Percentiles rank a stretch among this genome's conserved stretches.
These are phyloP conservation scores for Dicrostonyx torquatus DNA, from an alignment of 2,797 vertebrate species.

Conservation along the genomic window DNA sequence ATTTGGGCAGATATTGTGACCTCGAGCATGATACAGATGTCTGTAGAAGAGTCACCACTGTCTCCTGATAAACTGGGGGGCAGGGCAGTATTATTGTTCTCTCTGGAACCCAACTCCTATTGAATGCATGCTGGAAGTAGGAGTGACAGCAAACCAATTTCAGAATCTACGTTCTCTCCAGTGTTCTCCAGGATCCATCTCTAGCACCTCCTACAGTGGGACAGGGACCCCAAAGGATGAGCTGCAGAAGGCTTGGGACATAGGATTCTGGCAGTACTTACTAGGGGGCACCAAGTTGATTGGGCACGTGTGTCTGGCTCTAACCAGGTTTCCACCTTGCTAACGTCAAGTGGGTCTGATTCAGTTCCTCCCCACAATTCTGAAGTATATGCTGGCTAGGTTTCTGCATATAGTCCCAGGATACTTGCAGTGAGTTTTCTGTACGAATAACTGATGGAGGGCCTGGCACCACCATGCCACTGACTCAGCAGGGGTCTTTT, in stretches of 20 bases:
- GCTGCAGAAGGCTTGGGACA: conserved; percentile 91
- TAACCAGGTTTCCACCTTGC: neutral
- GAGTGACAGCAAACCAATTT: conserved; percentile 78
- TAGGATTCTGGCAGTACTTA: conserved; percentile 91
- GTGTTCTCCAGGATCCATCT: conserved; percentile 64
- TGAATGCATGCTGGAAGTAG: conserved; percentile 81
- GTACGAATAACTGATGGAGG: neutral
- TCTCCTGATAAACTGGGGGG: conserved; percentile 55
- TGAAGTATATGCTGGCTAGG: no score
- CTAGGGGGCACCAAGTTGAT: conserved; percentile 98
- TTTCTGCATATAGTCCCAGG: neutral
- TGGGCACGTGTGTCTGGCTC: conserved; percentile 88
- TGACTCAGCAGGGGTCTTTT: neutral
- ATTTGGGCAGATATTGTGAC: conserved; percentile 70
- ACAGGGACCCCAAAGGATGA: conserved; percentile 92
- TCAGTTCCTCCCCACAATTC: neutral
- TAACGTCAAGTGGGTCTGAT: neutral
- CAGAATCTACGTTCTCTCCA: conserved; percentile 81
- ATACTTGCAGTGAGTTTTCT: neutral
- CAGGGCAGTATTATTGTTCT: conserved; percentile 65
- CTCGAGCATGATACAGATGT: conserved; percentile 66
- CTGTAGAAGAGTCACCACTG: conserved; percentile 73
- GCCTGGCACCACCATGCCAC: neutral
- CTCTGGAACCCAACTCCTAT: conserved; percentile 70
- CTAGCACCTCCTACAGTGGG: conserved; percentile 83